phyloP scores from a whole-genome alignment of 2,113 vertebrate genomes.

The Carollia perspicillata region DNA sequence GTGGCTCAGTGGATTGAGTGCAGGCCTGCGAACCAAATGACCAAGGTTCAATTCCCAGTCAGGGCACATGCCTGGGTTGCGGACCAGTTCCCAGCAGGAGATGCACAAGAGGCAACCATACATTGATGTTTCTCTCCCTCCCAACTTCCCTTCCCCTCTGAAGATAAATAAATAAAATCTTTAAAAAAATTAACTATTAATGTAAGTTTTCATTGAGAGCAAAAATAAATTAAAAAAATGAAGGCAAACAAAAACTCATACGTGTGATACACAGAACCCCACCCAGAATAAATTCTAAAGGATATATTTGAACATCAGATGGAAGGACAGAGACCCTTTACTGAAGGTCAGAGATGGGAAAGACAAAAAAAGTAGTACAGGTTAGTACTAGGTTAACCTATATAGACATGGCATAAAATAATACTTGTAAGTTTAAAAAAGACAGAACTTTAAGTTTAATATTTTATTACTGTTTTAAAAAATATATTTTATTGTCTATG shows the following conservation, averaged over 20 bases:
- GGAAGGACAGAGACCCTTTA: neutral
- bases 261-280: neutral
- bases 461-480: too few relatives aligned
- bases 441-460: too few relatives aligned
- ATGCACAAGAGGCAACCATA: too few relatives aligned
- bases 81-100: too few relatives aligned
- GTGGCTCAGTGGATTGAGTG: too few relatives aligned
- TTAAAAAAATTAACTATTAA: conserved; percentile 21
- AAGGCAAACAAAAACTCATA: neutral
- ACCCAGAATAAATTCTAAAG: neutral
- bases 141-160: too few relatives aligned
- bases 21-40: too few relatives aligned
- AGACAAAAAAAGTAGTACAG: neutral
- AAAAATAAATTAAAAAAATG: conserved; percentile 5
- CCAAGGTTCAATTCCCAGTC: too few relatives aligned
- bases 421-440: neutral
- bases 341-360: neutral
- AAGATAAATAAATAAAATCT: too few relatives aligned
- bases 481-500: too few relatives aligned
- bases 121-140: too few relatives aligned
- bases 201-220: neutral
- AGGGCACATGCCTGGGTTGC: too few relatives aligned
- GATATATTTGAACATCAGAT: neutral
- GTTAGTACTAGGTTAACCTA: neutral
- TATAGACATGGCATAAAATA: neutral